phyloP scores from a whole-genome alignment of 1,140 invertebrate genomes.

The Drosophila arizonae region DNA sequence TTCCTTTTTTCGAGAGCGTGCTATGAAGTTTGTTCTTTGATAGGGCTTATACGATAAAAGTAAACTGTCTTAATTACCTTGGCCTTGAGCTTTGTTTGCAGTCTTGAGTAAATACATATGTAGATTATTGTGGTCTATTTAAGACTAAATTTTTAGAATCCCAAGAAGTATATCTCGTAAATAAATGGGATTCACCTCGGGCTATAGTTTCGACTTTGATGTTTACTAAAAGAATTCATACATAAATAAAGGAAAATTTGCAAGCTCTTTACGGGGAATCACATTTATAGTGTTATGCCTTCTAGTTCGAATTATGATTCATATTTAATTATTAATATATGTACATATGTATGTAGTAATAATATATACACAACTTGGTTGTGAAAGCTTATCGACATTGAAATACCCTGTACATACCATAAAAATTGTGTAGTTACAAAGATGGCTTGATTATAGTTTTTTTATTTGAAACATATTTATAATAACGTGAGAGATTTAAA shows the following conservation, averaged over 20 bases:
- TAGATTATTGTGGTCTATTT: no score
- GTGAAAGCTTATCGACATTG: not conserved
- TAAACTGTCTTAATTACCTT: not conserved
- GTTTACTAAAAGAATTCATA: no score
- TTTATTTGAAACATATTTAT: no score
- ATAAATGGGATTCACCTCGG: no score
- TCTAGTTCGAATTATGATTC: not conserved
- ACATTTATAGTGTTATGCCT: constrained; percentile 1
- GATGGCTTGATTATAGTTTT: no score
- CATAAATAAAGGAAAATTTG: not conserved
- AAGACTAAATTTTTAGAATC: no score
- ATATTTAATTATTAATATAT: not conserved
- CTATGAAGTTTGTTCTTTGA: not conserved
- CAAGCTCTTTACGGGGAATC: not conserved
- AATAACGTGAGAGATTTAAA: no score
- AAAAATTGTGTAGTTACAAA: no score
- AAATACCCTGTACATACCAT: not conserved
- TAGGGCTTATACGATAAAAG: constrained; percentile 1
- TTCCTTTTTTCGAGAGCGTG: not conserved
- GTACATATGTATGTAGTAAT: not conserved
- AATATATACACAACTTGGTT: not conserved
- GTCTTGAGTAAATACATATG: no score
- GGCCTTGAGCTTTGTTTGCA: constrained; percentile 13
- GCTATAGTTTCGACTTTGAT: no score
- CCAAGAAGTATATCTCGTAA: no score